Conservation (phyloP, 2,888 invertebrate genomes). For the Spilarctia lutea region DNA sequence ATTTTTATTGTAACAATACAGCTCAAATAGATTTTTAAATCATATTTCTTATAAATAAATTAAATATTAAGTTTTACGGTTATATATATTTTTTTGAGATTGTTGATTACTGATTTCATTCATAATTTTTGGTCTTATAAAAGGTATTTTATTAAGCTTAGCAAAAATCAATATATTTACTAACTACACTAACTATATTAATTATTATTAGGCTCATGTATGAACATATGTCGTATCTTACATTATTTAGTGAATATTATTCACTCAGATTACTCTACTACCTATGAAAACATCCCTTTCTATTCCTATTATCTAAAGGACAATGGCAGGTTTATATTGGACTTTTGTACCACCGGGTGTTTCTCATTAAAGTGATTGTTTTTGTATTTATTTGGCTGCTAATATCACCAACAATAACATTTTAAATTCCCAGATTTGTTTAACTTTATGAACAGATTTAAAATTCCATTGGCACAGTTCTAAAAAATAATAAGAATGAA, state of each 20-base stretch:
- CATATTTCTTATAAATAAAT: slow-evolving; percentile 2
- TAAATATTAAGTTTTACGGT: not conserved
- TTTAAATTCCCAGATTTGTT: too few species aligned
- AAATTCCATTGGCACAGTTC: too few species aligned
- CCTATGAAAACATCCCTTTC: too few species aligned
- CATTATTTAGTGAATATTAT: not conserved
- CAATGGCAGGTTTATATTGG: too few species aligned
- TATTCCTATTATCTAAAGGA: too few species aligned
- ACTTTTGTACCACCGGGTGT: too few species aligned
- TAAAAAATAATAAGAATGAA: too few species aligned
- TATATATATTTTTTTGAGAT: not conserved
- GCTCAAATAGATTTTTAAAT: slow-evolving; percentile 22
- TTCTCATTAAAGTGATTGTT: too few species aligned
- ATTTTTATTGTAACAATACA: slow-evolving; percentile 32
- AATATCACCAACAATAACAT: too few species aligned
- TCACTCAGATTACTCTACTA: too few species aligned
- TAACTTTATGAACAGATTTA: too few species aligned
- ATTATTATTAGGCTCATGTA: not conserved
- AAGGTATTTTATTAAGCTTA: not conserved
- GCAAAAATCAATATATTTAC: not conserved
- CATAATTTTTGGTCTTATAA: not conserved
- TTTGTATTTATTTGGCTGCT: too few species aligned
- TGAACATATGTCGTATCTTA: not conserved
- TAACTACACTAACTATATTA: not conserved
- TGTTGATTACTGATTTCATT: not conserved